Base-by-base conservation (phyloP, 2,113 vertebrate genomes). In the Falco punctatus region DNA sequence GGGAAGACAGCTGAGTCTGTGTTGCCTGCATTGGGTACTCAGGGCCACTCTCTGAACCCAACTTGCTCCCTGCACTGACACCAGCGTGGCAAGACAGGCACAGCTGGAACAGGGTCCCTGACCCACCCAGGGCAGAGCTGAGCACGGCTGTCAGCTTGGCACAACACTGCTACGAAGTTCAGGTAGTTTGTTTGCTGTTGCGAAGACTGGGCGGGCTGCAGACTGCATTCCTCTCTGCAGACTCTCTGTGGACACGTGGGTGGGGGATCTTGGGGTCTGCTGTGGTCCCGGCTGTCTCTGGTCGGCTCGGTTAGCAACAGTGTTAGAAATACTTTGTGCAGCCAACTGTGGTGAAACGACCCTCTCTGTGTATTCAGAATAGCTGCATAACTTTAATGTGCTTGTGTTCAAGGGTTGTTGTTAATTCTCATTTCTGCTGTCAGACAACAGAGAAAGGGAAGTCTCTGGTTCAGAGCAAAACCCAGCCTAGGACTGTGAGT, bases 91-190 rank as follows among this genome's bases (percentile, higher is more conserved):
- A 79, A 78, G 73, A 62, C 4, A 10, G 48, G 24, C 35, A 48
- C 0, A 4, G 38, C 5, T 85, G 73, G 62, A 79, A 51, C n/a
- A 59, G 48, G 64, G 61, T 55, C 78, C 22, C 55, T 74, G 51
- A 19, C 79, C 48, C 67, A 42, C 38, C 65, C 74, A 81, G 59
- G 66, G 3, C 5, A 28, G 69, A 64, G 74, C 42, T 51, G 90
- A 82, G 48, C 70, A 42, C 48, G 87, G 57, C 65, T 92, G 81
- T 57, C 57, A 79, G 61, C 49, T 69, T 27, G 81, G 78, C 57
- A 48, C 20, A 67, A 3, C 0, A 0, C 35, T 73, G 65, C 38
- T 71, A 0, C 0, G 7, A 62, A 62, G 32, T 38, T 40, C 15
- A 59, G 79, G 78, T 51, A 52, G 40, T 3, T 86, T 77, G 18